Evolutionary conservation across 2,888 invertebrate species (phyloP), one percentile per base, ranked within the genome.

Genomic region (Apamea epomidion): DNA sequence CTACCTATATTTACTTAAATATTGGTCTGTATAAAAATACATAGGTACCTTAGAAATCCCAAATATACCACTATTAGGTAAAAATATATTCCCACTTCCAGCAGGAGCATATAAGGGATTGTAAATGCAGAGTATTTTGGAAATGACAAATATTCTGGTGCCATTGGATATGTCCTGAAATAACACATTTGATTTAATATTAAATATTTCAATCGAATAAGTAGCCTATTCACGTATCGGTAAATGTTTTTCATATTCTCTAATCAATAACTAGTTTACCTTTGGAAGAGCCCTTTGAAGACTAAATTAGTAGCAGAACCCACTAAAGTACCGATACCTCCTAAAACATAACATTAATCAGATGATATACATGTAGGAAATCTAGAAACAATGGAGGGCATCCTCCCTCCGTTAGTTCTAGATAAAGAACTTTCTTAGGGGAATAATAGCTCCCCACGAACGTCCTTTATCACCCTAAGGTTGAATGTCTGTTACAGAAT

Each of bases 241-340:
- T 10, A 58, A 37, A 37, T 25, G 6, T n/a, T 54, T 54, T 58
- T 16, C 25, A 32, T 32, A 25, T 25, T 54, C 32, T 32, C 2
- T 71, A 16, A 54, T 37, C 1, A 62, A n/a, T 60, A 18, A n/a
- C 4, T 42, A 8, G 7, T 72, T 81, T 91, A 94, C 95, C 87
- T 93, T 69, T 87, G 2, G 83, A 93, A 95, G 60, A 95, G 87
- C 72, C 93, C 93, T 88, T 93, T 93, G 89, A 98, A 98, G 10
- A 98, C 98, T 81, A 98, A 96, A 95, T 98, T 98, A 12, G 98
- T 98, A 37, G 97, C 98, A 37, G 98, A 98, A 12, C 98, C 98
- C 72, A 98, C 98, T 77, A 98, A 94, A 32, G 98, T 98, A 7
- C 98, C 98, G 86, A 98, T 98, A 5, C 98, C 98, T 83, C 97